Conservation (phyloP, 2,113 vertebrate species). For the Chitala chitala region DNA sequence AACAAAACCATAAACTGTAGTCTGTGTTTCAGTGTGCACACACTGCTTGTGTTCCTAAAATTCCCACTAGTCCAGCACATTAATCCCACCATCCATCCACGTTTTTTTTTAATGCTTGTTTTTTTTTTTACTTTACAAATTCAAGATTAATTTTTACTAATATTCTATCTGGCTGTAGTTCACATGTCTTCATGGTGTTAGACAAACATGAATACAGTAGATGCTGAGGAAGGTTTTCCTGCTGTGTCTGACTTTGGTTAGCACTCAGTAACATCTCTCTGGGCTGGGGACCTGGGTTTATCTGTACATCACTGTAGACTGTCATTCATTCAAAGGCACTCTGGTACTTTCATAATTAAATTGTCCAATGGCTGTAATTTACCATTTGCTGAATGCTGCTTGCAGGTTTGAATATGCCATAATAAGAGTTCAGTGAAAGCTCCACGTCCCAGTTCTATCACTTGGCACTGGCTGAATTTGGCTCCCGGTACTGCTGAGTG, state of each 20-base stretch:
- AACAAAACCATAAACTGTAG: no score
- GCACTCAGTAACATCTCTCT: background rate
- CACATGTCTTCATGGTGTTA: background rate
- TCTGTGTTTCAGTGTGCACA: no score
- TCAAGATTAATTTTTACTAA: no score
- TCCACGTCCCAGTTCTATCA: background rate
- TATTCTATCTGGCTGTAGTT: background rate
- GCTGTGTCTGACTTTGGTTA: background rate
- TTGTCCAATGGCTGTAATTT: constrained; percentile 9
- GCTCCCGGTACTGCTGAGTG: background rate
- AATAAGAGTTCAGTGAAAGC: background rate
- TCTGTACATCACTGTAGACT: background rate
- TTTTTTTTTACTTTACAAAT: no score
- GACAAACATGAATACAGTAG: no score
- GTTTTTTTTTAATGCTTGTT: no score
- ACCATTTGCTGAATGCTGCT: background rate
- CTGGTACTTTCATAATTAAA: background rate
- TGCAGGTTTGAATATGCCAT: background rate
- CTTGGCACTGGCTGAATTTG: background rate
- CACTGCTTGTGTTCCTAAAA: no score
- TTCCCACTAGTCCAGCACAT: no score
- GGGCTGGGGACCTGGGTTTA: background rate
- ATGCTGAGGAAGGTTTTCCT: background rate
- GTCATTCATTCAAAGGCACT: constrained; percentile 8
- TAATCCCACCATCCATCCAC: no score